Evolutionary conservation across 2,113 vertebrate species (phyloP), one percentile per base, ranked within the genome.

Genomic region (Sander vitreus): DNA sequence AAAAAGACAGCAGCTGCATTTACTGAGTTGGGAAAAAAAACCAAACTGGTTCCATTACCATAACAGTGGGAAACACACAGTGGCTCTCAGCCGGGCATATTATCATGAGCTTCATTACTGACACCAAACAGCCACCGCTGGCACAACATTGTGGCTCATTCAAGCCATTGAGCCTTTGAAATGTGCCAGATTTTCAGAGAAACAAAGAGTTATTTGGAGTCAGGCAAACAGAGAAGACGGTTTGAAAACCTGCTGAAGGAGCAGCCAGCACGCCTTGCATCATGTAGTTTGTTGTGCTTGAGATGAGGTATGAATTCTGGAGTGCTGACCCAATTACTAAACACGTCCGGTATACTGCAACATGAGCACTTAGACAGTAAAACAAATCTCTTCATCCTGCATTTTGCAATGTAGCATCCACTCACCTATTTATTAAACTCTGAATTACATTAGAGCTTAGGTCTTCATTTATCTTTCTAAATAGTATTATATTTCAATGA

Each of bases 111-210:
- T 87, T 84, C 84, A 86, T 91, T 91, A 87, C 89, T 91, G 86
- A 93, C 91, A 93, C 86, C 85, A 83, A 80, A 74, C 86, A 84
- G 80, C 83, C 86, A 89, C 69, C 33, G 68, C 73, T 86, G 85
- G 90, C 78, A 88, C 85, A 89, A 90, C 80, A 84, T 57, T 25
- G 81, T 59, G 81, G 70, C 91, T 95, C 95, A 95, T 95, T 95
- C 94, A 94, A 93, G 88, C 86, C 83, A 78, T 30, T 57, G 84
- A 90, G 89, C 81, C 88, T 94, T 88, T 93, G 79, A 90, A 93
- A 94, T 89, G 80, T 80, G 80, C 85, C 91, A 90, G 80, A 87
- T 86, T 88, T 89, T 58, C 51, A 85, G 57, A 84, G 75, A 73
- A 88, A 93, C 80, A 94, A 86, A 89, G 80, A 74, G 23, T 64